These are phyloP conservation scores for Etia nguti DNA, from an alignment of 2,113 vertebrate genomes.

Conservation along the genomic window DNA sequence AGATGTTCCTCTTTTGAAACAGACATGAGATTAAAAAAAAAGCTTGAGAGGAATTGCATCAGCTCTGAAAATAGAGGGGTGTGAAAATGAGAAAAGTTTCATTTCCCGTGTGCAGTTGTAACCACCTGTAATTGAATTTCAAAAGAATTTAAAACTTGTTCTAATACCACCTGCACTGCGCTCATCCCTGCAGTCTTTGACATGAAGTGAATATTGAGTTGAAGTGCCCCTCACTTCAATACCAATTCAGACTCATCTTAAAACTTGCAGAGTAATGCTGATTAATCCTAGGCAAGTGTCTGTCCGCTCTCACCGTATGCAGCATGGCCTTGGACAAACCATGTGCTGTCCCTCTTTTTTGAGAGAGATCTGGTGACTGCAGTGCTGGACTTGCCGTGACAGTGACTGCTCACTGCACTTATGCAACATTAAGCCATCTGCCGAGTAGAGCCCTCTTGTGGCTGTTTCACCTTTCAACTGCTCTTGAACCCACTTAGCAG, in stretches of 20 bases:
- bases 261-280: not conserved
- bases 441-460: conserved; percentile 14
- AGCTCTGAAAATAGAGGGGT: conserved; percentile 17
- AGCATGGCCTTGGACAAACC: conserved; percentile 31
- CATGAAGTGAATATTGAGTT: not conserved
- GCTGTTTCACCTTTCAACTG: conserved; percentile 4
- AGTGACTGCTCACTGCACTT: conserved; percentile 27
- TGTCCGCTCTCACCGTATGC: not conserved
- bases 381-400: not conserved
- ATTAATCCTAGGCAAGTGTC: not conserved
- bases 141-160: not conserved
- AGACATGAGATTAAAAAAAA: not conserved
- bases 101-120: not conserved
- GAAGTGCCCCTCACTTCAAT: not conserved
- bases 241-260: not conserved
- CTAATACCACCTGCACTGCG: not conserved
- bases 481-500: conserved; percentile 16
- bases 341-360: not conserved
- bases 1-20: conserved; percentile 1
- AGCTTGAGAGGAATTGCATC: not conserved
- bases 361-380: conserved; percentile 8
- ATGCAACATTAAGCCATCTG: not conserved
- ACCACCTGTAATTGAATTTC: not conserved
- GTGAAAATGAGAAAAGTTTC: not conserved
- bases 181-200: not conserved